These are phyloP conservation scores for Pristionchus entomophagus DNA, from an alignment of 2,888 invertebrate genomes.

Conservation along the genomic window DNA sequence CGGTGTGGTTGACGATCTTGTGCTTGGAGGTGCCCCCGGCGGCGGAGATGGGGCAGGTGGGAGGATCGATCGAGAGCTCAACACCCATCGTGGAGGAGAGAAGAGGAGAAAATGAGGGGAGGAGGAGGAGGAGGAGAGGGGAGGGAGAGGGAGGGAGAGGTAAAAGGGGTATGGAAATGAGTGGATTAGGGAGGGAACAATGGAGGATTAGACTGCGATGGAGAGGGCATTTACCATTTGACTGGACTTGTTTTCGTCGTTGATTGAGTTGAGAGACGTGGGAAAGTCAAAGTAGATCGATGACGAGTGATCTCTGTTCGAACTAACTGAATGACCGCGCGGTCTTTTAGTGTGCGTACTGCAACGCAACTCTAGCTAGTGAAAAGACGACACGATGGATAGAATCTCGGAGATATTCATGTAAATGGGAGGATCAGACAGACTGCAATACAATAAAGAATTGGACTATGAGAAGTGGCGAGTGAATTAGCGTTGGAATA, in stretches of 20 bases:
- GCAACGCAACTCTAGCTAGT: too few relatives aligned
- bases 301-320: background rate
- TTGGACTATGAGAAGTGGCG: too few relatives aligned
- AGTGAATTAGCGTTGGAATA: too few relatives aligned
- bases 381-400: too few relatives aligned
- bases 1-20: slow-evolving; percentile 64
- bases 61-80: slow-evolving; percentile 58
- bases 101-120: background rate
- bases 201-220: background rate
- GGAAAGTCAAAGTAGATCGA: background rate
- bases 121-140: background rate
- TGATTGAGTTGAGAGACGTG: background rate
- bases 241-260: too few relatives aligned
- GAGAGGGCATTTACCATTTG: background rate
- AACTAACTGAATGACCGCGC: too few relatives aligned
- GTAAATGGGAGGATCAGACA: too few relatives aligned
- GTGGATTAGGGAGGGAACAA: background rate
- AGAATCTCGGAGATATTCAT: too few relatives aligned
- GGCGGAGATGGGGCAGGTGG: slow-evolving; percentile 65
- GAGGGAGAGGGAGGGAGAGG: background rate
- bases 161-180: background rate
- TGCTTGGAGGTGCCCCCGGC: slow-evolving; percentile 66
- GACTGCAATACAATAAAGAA: too few relatives aligned
- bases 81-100: slow-evolving; percentile 50
- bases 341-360: too few relatives aligned